Percentiles rank a stretch among this genome's conserved stretches.
These are phyloP conservation scores for Anguilla japonica DNA, from an alignment of 2,113 vertebrate genomes.

Conservation along the genomic window DNA sequence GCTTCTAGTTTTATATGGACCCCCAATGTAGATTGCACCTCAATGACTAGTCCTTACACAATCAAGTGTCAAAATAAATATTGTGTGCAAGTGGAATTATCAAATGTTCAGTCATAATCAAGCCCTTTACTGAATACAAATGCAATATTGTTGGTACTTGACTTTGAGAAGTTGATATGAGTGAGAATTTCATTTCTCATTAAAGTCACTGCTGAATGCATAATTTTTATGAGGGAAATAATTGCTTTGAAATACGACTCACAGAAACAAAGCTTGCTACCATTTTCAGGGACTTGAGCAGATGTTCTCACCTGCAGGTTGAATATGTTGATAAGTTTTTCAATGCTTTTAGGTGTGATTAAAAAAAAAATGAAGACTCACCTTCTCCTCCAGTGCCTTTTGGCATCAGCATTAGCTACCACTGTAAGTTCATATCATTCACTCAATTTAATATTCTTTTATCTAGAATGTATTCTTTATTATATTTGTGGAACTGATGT, in stretches of 20 bases:
- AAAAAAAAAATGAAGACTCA: constrained; percentile 68
- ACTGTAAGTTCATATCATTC: constrained; percentile 59
- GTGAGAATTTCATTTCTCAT: background rate
- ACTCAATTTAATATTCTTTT: background rate
- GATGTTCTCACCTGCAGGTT: too few relatives aligned
- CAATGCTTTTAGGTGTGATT: constrained; percentile 29
- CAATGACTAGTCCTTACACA: background rate
- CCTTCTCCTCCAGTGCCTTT: constrained; percentile 54
- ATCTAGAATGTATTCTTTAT: background rate
- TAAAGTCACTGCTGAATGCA: background rate
- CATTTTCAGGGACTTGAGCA: too few relatives aligned
- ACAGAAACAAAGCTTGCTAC: too few relatives aligned
- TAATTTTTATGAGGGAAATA: background rate
- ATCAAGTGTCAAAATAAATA: background rate
- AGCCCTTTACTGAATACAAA: background rate
- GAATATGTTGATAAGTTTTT: background rate
- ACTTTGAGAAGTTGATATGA: background rate
- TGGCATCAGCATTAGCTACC: constrained; percentile 55
- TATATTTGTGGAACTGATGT: background rate
- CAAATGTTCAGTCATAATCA: background rate
- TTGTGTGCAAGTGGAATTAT: background rate
- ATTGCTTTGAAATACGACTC: background rate
- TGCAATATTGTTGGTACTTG: background rate
- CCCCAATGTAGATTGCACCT: background rate
- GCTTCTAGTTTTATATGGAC: background rate